Conservation (phyloP, 2,888 invertebrate species). For the Lasius platythorax region DNA sequence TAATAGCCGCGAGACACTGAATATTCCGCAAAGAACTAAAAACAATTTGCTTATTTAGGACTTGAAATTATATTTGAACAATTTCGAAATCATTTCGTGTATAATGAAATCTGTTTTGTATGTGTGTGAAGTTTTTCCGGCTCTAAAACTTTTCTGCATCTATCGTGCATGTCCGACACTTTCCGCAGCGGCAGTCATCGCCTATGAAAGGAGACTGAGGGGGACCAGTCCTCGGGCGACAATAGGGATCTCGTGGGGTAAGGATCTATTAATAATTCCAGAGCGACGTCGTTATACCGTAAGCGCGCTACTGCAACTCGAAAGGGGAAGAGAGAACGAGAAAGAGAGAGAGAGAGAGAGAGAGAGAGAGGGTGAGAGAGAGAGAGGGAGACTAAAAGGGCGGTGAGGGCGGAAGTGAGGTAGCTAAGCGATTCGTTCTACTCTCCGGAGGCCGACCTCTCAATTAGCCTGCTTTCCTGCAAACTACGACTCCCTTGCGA, state of each 20-base stretch:
- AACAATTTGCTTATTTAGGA: not conserved
- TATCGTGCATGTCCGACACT: slow-evolving; percentile 41
- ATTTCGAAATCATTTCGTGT: not conserved
- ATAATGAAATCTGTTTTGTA: not conserved
- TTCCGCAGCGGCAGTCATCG: slow-evolving; percentile 56
- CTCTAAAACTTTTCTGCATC: not conserved
- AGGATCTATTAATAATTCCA: slow-evolving; percentile 74
- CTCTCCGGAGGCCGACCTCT: slow-evolving; percentile 71
- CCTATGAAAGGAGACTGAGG: slow-evolving; percentile 59
- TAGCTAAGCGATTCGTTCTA: slow-evolving; percentile 74
- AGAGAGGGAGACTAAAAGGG: slow-evolving; percentile 35
- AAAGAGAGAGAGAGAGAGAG: slow-evolving; percentile 49
- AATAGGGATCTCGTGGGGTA: slow-evolving; percentile 66
- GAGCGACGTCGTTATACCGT: slow-evolving; percentile 71
- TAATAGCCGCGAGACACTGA: not conserved
- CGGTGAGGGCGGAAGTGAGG: slow-evolving; percentile 56
- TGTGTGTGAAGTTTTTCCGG: not conserved
- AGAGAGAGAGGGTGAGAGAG: slow-evolving; percentile 14
- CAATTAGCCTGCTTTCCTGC: slow-evolving; percentile 72
- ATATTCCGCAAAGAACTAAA: not conserved
- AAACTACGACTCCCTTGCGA: slow-evolving; percentile 65
- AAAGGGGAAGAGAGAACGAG: slow-evolving; percentile 40
- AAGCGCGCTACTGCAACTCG: slow-evolving; percentile 57
- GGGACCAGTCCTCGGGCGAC: slow-evolving; percentile 63
- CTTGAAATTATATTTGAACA: not conserved